A percentile compares a stretch with the other conserved stretches of the same genome.
Evolutionary conservation across 2,797 vertebrate species (phyloP).

Genomic region (Sciurus vulgaris): DNA sequence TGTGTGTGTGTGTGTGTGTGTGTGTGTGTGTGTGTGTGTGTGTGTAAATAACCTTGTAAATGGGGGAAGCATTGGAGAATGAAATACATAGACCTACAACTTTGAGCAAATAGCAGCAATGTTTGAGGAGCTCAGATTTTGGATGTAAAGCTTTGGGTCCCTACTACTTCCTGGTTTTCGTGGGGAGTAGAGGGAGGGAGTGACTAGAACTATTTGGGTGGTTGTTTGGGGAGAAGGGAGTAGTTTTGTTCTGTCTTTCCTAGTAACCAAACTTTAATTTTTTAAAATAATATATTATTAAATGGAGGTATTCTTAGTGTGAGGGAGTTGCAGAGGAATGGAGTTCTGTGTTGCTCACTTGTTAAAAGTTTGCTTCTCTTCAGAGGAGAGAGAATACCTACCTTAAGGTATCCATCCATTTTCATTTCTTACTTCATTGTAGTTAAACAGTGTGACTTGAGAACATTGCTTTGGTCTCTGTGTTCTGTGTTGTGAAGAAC

Average conservation of each 20-base stretch:
- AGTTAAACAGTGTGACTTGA: conserved; percentile 17
- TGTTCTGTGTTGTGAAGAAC: conserved; percentile 44
- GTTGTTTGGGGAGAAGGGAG: background rate
- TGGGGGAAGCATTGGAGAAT: conserved; percentile 79
- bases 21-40: background rate
- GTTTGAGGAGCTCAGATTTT: conserved; percentile 69
- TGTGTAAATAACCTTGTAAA: conserved; percentile 81
- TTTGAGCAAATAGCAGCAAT: conserved; percentile 63
- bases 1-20: background rate
- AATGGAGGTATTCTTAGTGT: conserved; percentile 64
- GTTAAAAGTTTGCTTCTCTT: conserved; percentile 36
- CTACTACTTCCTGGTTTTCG: conserved; percentile 74
- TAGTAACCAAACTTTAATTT: conserved; percentile 82
- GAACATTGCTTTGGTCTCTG: conserved; percentile 54
- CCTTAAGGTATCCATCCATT: conserved; percentile 58
- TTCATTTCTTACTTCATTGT: conserved; percentile 59
- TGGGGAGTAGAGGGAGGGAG: conserved; percentile 59
- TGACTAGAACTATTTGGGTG: conserved; percentile 41
- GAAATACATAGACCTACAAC: conserved; percentile 62
- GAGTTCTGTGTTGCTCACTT: background rate
- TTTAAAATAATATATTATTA: conserved; percentile 72
- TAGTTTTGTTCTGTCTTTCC: conserved; percentile 71
- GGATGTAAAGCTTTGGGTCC: conserved; percentile 64
- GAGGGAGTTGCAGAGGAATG: conserved; percentile 9
- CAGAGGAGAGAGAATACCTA: conserved; percentile 2